Conservation (phyloP, 2,888 invertebrate species). For the Drosophila cyrtoloma region DNA sequence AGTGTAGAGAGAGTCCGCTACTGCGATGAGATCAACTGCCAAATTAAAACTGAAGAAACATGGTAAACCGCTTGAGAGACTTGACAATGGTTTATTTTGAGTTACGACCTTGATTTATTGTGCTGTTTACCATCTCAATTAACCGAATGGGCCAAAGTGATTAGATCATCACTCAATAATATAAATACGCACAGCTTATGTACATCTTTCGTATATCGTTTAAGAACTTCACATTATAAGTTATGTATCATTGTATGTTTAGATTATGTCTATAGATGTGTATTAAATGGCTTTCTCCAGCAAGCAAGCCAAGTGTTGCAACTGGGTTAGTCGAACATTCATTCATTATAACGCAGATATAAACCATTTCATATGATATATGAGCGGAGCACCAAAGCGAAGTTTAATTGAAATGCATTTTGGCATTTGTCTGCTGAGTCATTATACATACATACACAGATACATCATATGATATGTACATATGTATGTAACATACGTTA, state of each 20-base stretch:
- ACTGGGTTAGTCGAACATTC: conserved; percentile 21
- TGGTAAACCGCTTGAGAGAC: neutral
- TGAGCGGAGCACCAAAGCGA: neutral
- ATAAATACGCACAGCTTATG: conserved; percentile 10
- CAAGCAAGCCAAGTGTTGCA: conserved; percentile 8
- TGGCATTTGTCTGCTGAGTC: conserved; percentile 23
- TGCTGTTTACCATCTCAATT: conserved; percentile 16
- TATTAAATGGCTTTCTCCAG: conserved; percentile 20
- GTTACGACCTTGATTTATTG: conserved; percentile 11
- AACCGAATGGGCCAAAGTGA: conserved; percentile 21
- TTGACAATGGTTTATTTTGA: conserved; percentile 21
- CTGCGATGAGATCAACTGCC: conserved; percentile 5
- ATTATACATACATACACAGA: neutral
- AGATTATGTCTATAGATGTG: neutral
- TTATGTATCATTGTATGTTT: neutral
- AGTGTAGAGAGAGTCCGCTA: neutral
- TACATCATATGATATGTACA: neutral
- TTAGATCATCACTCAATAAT: conserved; percentile 43
- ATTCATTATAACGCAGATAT: conserved; percentile 1
- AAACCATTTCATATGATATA: conserved; percentile 1
- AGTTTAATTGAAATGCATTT: conserved; percentile 35
- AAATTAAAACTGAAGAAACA: neutral
- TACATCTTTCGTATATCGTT: conserved; percentile 3
- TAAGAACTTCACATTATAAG: conserved; percentile 6
- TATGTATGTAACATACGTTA: neutral